These are phyloP conservation scores for Agriopis aurantiaria DNA, from an alignment of 2,888 invertebrate species.

Conservation along the genomic window DNA sequence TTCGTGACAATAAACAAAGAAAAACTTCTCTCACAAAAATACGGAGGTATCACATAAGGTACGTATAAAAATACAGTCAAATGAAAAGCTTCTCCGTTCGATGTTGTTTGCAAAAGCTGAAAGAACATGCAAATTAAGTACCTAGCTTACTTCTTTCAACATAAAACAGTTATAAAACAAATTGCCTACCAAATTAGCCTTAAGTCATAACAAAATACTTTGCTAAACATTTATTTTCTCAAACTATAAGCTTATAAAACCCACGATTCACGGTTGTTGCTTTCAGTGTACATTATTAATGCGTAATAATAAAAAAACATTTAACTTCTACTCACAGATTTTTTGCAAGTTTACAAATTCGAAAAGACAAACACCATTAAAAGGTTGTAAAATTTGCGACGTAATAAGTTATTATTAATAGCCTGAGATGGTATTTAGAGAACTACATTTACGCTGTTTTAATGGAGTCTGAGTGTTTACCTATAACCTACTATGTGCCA, in stretches of 20 bases:
- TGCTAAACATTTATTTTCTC: constrained; percentile 3
- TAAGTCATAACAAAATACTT: constrained; percentile 12
- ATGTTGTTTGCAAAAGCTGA: neutral
- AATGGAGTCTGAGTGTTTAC: too few species aligned
- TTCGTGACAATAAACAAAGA: too few species aligned
- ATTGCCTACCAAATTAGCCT: constrained; percentile 8
- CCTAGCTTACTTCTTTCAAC: neutral
- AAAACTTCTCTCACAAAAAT: too few species aligned
- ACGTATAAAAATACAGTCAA: too few species aligned
- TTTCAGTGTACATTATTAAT: constrained; percentile 3
- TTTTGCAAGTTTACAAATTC: neutral
- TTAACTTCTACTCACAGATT: constrained; percentile 15
- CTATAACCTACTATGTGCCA: too few species aligned
- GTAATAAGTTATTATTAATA: too few species aligned
- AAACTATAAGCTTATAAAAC: constrained; percentile 16
- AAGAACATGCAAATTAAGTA: constrained; percentile 3
- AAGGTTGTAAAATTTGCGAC: too few species aligned
- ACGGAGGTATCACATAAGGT: too few species aligned
- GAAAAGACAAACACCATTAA: too few species aligned
- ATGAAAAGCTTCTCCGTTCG: too few species aligned
- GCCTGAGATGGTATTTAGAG: too few species aligned
- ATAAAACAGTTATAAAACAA: neutral
- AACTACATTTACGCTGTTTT: too few species aligned
- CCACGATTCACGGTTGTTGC: neutral
- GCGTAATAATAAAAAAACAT: constrained; percentile 9